Conservation (phyloP, 2,888 invertebrate species). For the Rhogogaster chlorosoma region DNA sequence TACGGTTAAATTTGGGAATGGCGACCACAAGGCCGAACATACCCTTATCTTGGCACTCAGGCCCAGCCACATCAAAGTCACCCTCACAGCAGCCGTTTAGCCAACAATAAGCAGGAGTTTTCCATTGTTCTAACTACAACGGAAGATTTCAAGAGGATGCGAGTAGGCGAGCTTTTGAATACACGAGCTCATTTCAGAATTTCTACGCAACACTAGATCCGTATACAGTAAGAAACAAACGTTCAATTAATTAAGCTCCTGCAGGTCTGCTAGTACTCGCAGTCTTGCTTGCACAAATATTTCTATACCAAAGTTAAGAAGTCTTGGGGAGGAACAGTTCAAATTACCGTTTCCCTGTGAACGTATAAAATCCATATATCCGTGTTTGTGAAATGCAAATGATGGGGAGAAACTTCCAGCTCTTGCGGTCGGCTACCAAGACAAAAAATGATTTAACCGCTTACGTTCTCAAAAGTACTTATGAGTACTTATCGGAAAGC, state of each 20-base stretch:
- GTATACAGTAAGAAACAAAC: constrained; percentile 23
- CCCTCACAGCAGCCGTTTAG: constrained; percentile 45
- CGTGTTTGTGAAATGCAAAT: background rate
- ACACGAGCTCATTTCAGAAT: constrained; percentile 35
- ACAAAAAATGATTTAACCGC: constrained; percentile 17
- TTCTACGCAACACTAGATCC: constrained; percentile 41
- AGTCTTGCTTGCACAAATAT: background rate
- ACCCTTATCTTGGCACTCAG: constrained; percentile 43
- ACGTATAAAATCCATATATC: background rate
- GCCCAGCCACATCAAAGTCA: constrained; percentile 45
- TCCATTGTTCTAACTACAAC: constrained; percentile 44
- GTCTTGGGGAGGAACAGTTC: background rate
- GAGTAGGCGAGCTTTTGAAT: constrained; percentile 36
- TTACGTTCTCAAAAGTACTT: background rate
- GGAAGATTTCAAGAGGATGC: constrained; percentile 41
- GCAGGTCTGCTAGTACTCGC: background rate
- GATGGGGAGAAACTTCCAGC: background rate
- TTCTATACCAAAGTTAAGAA: background rate
- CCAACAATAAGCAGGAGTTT: constrained; percentile 41
- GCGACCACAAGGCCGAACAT: constrained; percentile 6
- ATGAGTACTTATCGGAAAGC: constrained; percentile 6
- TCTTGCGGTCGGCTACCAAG: background rate
- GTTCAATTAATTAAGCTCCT: constrained; percentile 43
- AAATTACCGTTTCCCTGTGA: background rate
- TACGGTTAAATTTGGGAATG: background rate